A percentile compares a stretch with the other conserved stretches of the same genome.
Conservation (phyloP, 2,888 invertebrate species). For the Cynaeus angustus region DNA sequence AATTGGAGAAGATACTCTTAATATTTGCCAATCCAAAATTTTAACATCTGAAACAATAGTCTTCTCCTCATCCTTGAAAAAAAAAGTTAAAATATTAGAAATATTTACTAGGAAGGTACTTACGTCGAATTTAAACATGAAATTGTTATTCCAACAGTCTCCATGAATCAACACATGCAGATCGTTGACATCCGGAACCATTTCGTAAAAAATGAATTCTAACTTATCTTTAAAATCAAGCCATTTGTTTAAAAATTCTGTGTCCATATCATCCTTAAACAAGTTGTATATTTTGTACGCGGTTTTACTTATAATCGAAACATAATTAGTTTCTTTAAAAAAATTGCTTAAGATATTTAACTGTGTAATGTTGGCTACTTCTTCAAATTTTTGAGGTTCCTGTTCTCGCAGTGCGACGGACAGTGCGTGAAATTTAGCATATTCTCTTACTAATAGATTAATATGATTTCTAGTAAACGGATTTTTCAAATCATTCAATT, state of each 20-base stretch:
- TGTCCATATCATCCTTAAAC: constrained; percentile 3
- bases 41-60: constrained; percentile 12
- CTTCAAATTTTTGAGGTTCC: constrained; percentile 34
- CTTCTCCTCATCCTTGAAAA: constrained; percentile 15
- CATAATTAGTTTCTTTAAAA: background rate
- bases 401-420: constrained; percentile 38
- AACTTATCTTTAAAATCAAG: constrained; percentile 10
- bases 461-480: constrained; percentile 59
- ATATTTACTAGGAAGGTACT: background rate
- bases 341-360: background rate
- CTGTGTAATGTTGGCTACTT: background rate
- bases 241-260: constrained; percentile 8
- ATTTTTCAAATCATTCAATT: constrained; percentile 53
- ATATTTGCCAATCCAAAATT: constrained; percentile 46
- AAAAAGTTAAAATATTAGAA: background rate
- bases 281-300: background rate
- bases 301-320: background rate
- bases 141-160: constrained; percentile 55
- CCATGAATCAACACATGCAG: constrained; percentile 49
- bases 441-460: constrained; percentile 37
- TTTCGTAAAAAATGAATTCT: constrained; percentile 20
- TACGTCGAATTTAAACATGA: constrained; percentile 51
- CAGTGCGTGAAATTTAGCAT: constrained; percentile 47
- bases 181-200: constrained; percentile 3
- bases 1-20: constrained; percentile 25